Conservation (phyloP, 2,113 vertebrate species). For the Urocitellus parryii region DNA sequence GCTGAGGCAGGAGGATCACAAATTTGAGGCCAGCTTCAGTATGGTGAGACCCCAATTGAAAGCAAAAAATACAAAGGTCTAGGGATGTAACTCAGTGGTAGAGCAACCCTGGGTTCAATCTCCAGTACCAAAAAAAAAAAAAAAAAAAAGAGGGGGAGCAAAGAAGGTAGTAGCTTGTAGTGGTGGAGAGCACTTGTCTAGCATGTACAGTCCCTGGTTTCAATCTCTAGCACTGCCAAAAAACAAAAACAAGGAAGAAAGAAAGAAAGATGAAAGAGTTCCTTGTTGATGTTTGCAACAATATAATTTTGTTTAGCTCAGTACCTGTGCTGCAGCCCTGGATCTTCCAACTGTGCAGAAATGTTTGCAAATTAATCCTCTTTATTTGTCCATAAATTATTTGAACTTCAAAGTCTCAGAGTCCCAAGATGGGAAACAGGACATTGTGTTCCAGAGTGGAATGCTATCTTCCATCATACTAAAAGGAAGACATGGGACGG, state of each 20-base stretch:
- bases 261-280: neutral
- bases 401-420: neutral
- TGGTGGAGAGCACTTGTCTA: no score
- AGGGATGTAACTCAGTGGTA: no score
- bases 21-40: no score
- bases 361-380: constrained; percentile 49
- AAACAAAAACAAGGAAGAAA: neutral
- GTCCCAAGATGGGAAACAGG: neutral
- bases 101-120: no score
- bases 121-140: no score
- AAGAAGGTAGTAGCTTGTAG: no score
- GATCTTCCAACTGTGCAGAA: constrained; percentile 27
- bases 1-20: no score
- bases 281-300: neutral
- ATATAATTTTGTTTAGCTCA: neutral
- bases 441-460: neutral
- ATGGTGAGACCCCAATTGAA: no score
- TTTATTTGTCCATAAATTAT: constrained; percentile 5
- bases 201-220: no score
- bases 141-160: no score
- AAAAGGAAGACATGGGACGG: constrained; percentile 21
- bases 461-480: neutral
- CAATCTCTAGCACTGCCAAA: no score
- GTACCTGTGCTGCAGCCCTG: neutral
- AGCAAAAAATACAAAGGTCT: no score